Evolutionary conservation across 92 coral and sea anemone species (phyloP), one percentile per base, ranked within the genome.

Genomic region (Zoanthus gigantus): DNA sequence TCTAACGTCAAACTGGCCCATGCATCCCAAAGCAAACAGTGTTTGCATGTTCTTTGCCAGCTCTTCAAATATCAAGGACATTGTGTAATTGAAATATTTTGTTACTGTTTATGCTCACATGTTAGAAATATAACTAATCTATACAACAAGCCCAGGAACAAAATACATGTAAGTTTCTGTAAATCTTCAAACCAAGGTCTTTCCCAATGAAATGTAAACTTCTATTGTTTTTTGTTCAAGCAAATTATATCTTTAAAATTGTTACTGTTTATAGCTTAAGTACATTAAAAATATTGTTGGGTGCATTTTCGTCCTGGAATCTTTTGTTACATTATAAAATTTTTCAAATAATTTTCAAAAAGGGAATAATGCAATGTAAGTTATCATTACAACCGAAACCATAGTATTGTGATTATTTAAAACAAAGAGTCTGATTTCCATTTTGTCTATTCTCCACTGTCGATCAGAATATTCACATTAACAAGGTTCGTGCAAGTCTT

Each of bases 201-300:
- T 73, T 54, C 44, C 42, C 88, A 74, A 30, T 85, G 82, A 85
- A 85, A 74, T 74, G 82, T 74, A 85, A 53, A 73, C 72, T 52
- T 73, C 82, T 76, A 76, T 86, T 86, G 89, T 65, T 86, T 47
- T 86, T 76, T 61, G 89, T 76, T 34, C 75, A 37, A 76, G 83
- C 44, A 37, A 9, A 82, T 75, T 54, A 85, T 74, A 85, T 85
- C 31, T 42, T 86, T 86, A 83, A 86, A 86, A 86, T 63, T 86
- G 76, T 86, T 76, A 63, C 89, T 76, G 89, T 76, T 86, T 63
- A 86, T 76, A 76, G 84, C 77, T 86, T 76, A 86, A 76, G 77
- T 86, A 86, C 84, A 85, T 80, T 42, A 85, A 85, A 74, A 75
- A n/a, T 76, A 86, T 86, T 86, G 83, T 86, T 86, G 66, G 89